Evolutionary conservation across 2,888 invertebrate genomes (phyloP), one percentile per base, ranked within the genome.

Genomic region (Ecliptopera silaceata): DNA sequence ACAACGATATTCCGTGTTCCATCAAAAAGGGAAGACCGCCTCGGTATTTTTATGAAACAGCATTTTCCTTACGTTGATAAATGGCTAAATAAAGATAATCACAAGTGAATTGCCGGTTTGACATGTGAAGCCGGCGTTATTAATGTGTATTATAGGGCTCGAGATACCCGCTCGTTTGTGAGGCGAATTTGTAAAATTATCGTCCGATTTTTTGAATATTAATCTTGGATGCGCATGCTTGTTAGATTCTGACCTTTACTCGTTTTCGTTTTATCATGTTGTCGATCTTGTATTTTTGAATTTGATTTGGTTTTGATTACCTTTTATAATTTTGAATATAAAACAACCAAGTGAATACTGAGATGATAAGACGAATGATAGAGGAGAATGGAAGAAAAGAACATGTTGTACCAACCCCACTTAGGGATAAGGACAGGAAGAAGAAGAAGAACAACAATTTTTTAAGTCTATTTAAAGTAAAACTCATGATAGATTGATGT

Each of bases 71-170:
- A 72, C 72, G 66, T 79, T 84, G 82, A 86, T 87, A 87, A 88
- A 88, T 84, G 74, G 73, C 80, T 84, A 87, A 88, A 88, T 91
- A 84, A 86, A 88, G 86, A 85, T 89, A 89, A 91, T 88, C 81
- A 79, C 78, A 79, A 75, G 78, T 64, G 80, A 80, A 90, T 88
- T 84, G 85, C 74, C 61, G 74, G 86, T 88, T 89, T 90, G 90
- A 89, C 89, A 89, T 82, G 88, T 71, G 82, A 80, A 84, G 83
- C 81, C 77, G 75, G 69, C 71, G 62, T 85, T 84, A 91, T 89
- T 87, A 85, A 90, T 90, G 89, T 85, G 78, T 88, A 88, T 90
- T 90, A 89, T 85, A 88, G 88, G 75, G 82, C 77, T 72, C 63
- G 71, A 65, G 74, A 80, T 82, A 80, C 77, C 84, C 82, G 83